Evolutionary conservation across 2,888 invertebrate species (phyloP), one percentile per base, ranked within the genome.

Genomic region (Cataglyphis cursor): DNA sequence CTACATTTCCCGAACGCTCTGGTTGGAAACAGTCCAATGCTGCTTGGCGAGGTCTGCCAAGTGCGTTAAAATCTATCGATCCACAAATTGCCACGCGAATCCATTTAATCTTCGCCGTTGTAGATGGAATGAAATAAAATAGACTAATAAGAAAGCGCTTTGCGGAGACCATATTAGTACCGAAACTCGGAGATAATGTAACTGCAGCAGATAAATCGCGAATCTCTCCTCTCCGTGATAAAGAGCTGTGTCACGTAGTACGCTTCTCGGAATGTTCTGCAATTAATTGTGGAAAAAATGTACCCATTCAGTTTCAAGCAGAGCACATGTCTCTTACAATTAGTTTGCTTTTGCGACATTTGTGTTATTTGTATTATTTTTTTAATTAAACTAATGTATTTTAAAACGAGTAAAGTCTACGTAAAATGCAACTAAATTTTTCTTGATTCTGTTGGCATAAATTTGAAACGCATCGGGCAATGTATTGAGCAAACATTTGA

Each of bases 11-110:
- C 73, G 82, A 85, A 80, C 76, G 76, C 75, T 72, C 80, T 81
- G 82, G 61, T 84, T 89, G 89, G 89, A 89, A 89, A 72, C 84
- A 87, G 82, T 90, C 89, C 89, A 89, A 87, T 83, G 82, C 72
- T 70, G 44, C 65, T 24, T 48, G 70, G 84, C 81, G 81, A 84
- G 81, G 75, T 88, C 78, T 90, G 89, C 89, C 89, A 89, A 89
- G 85, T 90, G 90, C 87, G 90, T 89, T 90, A 88, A 89, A 89
- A 88, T 88, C 87, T 90, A 89, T 89, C 88, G 87, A 89, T 89
- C 87, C 85, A 86, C 84, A 90, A 90, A 90, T 90, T 90, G 88
- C 85, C 81, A 81, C 84, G 72, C 75, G 85, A 88, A 84, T 84
- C 85, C 85, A 83, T 86, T 88, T 88, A 90, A 89, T 90, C 85